Evolutionary conservation across 2,113 vertebrate genomes (phyloP).

Genomic region (Paradisaea rubra): DNA sequence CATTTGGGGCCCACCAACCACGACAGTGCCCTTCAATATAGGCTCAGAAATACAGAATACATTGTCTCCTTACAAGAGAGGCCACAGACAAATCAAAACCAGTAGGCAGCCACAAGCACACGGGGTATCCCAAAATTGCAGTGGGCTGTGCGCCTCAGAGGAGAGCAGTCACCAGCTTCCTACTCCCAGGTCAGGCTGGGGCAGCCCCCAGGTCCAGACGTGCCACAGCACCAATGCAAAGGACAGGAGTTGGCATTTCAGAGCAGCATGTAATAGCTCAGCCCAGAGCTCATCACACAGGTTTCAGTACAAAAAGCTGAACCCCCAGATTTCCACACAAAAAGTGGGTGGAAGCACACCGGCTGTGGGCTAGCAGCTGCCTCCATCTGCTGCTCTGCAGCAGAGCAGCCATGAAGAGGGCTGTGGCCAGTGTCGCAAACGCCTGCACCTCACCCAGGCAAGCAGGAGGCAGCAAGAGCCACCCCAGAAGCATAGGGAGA

Average conservation of each 20-base stretch:
- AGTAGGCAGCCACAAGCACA: background rate
- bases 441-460: background rate
- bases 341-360: background rate
- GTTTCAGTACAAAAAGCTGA: background rate
- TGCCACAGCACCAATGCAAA: background rate
- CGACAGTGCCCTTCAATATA: background rate
- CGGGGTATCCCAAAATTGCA: accelerated
- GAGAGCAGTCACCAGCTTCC: background rate
- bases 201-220: background rate
- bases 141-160: accelerated
- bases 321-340: background rate
- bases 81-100: slow-evolving; percentile 16
- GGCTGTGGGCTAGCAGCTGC: background rate
- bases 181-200: background rate
- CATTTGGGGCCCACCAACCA: background rate
- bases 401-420: background rate
- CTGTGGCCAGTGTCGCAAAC: background rate
- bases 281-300: background rate
- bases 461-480: background rate
- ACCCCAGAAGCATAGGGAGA: background rate
- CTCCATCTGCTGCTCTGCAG: background rate
- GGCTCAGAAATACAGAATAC: background rate
- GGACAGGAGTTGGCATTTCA: accelerated
- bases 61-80: background rate
- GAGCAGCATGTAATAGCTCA: background rate